Base-by-base conservation (phyloP, 2,888 invertebrate genomes). In the Drosophila leonis region DNA sequence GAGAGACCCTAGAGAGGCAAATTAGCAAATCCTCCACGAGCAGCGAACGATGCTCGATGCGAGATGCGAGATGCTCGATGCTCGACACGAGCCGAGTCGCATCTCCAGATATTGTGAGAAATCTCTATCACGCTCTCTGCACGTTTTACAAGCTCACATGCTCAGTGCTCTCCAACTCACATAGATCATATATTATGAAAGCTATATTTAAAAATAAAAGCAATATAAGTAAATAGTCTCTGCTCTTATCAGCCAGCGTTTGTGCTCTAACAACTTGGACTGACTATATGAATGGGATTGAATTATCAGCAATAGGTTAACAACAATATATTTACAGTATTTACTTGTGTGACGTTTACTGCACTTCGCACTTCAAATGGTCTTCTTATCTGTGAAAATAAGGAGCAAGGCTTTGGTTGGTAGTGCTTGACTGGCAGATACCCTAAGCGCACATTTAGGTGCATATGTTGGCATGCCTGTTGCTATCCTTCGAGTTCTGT, bases 21-120 rank as follows among this genome's bases (percentile, higher is more conserved):
- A 80, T 75, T 70, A 72, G 63, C 72, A 70, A 80, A 83, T 86
- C 83, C 83, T 87, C 66, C 52, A 10, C 27, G 10, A 15, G n/a
- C 61, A 42, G 46, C 31, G 54, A 8, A 6, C 35, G n/a, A n/a
- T 15, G 68, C 44, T n/a, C 48, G 48, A n/a, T 15, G 44, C 20
- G 2, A 20, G 42, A 5, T 41, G 10, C 18, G 0, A 5, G 20
- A 20, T 20, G 5, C 24, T 15, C 13, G 44, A 44, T 24, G 46
- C 46, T 48, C 27, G 48, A 48, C 48, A 27, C 48, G 29, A 48
- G 10, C 46, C 48, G 29, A 51, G 73, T 76, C 81, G 70, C 63
- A 67, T 81, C 72, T 85, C 68, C 79, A 84, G 48, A 29, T 65
- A 84, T 63, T 70, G 66, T 67, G 49, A 60, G 42, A 24, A 9